A percentile compares a stretch with the other conserved stretches of the same genome.
Conservation (phyloP, 2,113 vertebrate species). For the Bubo scandiacus region DNA sequence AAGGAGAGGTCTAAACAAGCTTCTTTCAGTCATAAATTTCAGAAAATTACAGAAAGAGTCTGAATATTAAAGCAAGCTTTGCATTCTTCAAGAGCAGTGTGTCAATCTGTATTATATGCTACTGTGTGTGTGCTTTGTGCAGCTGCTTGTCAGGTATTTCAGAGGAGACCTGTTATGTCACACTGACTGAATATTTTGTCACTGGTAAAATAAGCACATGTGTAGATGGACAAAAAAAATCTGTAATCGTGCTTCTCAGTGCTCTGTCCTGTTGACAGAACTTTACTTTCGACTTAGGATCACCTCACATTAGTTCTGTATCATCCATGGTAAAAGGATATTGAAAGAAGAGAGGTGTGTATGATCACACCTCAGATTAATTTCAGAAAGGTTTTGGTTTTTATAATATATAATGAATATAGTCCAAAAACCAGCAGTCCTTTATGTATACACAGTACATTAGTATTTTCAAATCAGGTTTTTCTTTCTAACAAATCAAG, state of each 20-base stretch:
- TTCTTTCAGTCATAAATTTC: background rate
- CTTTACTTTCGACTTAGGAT: background rate
- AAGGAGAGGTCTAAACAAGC: background rate
- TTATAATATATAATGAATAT: background rate
- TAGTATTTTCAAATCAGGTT: background rate
- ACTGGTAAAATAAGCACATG: background rate
- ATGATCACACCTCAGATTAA: background rate
- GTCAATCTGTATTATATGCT: background rate
- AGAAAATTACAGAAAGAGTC: background rate
- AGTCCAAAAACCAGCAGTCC: background rate
- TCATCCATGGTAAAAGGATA: background rate
- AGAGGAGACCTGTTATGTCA: background rate
- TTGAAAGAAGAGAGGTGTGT: background rate
- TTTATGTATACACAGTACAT: background rate
- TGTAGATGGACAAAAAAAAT: background rate
- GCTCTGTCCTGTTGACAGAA: background rate
- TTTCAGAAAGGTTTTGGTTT: background rate
- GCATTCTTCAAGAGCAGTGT: background rate
- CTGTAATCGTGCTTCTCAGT: background rate
- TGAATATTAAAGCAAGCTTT: background rate
- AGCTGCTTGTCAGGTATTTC: background rate
- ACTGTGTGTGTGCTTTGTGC: background rate
- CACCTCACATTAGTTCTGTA: background rate
- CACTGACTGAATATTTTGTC: background rate
- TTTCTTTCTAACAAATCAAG: background rate